Conservation (phyloP, 92 coral and sea anemone genomes). For the Muricea muricata region DNA sequence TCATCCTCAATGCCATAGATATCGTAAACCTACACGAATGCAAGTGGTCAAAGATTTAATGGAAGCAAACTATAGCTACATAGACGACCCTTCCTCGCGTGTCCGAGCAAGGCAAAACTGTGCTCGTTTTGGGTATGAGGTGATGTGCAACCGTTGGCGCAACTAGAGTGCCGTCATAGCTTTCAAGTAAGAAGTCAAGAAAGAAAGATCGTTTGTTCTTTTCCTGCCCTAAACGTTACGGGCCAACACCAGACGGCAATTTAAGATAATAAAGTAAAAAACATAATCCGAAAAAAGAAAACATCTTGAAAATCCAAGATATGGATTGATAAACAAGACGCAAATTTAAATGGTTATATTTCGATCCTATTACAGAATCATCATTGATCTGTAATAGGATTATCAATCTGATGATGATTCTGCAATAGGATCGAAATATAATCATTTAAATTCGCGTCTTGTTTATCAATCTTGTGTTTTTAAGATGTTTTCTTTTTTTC, state of each 20-base stretch:
- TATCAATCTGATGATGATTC: too few relatives aligned
- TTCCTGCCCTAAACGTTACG: background rate
- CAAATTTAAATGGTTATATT: too few relatives aligned
- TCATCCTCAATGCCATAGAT: background rate
- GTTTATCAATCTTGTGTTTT: too few relatives aligned
- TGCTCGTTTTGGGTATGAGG: constrained; percentile 12
- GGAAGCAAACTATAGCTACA: background rate
- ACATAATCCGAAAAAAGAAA: too few relatives aligned
- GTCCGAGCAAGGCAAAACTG: background rate
- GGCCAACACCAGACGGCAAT: too few relatives aligned
- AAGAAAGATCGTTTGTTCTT: background rate
- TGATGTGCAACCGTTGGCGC: background rate
- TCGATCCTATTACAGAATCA: too few relatives aligned
- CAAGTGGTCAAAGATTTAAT: background rate
- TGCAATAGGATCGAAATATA: too few relatives aligned
- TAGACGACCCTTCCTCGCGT: background rate
- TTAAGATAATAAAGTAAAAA: too few relatives aligned
- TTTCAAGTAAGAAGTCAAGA: background rate
- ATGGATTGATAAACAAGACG: too few relatives aligned
- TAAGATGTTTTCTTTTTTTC: background rate
- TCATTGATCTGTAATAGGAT: too few relatives aligned
- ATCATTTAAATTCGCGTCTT: too few relatives aligned
- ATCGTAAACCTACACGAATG: background rate
- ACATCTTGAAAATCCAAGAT: too few relatives aligned
- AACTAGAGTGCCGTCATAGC: background rate